Evolutionary conservation across 2,888 invertebrate genomes (phyloP), one percentile per base, ranked within the genome.

Genomic region (Hydrotaea diabolus): DNA sequence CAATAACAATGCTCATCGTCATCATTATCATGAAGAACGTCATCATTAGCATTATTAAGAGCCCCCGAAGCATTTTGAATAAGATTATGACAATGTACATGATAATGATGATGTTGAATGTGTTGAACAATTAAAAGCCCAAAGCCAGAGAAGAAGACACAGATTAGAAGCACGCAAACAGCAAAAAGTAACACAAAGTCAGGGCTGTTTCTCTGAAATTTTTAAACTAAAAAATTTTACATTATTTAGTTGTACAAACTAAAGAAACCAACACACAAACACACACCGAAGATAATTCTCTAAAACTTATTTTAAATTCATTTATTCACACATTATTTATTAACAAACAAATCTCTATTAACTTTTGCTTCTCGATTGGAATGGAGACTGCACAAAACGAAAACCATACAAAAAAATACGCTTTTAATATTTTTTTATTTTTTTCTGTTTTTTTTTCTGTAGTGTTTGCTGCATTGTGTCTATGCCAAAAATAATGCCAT

Each of bases 401-500:
- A 43, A 80, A 49, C 43, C 31, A n/a, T n/a, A n/a, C n/a, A n/a
- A 76, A 71, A 74, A 81, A 78, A 73, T 79, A 82, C 73, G 79
- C 69, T 77, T 77, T 79, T 81, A 66, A 74, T 31, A 43, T 64
- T 43, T 59, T 43, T 9, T 71, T 72, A 72, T 62, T 82, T 49
- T 74, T 36, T 13, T 31, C 31, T 26, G 53, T n/a, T 31, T 31
- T 26, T 0, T 23, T 17, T 23, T 71, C 8, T 71, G 11, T 59
- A 87, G 96, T 96, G 96, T 89, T 93, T 96, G 83, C 93, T 96
- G 88, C 96, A 96, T 91, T 96, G 96, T 92, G 95, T 96, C 86
- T 96, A 96, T 93, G 93, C 95, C 88, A 95, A 95, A 94, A 96
- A 96, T 93, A 95, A 96, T 93, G 96, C 96, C 64, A 96, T 96